These are phyloP conservation scores for Macrobrachium nipponense DNA, from an alignment of 1,140 invertebrate species.

Conservation along the genomic window DNA sequence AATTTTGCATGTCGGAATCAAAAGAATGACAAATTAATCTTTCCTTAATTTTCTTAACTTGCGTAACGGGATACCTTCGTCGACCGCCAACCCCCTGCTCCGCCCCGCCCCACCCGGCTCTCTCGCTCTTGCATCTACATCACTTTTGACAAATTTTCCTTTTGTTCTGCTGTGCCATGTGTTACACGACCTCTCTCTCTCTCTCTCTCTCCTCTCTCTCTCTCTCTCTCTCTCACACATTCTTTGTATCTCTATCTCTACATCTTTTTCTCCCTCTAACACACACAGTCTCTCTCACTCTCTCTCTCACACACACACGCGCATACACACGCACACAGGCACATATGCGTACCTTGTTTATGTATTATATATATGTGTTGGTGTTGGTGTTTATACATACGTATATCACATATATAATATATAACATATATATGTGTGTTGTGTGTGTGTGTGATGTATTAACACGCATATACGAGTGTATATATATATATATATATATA, in stretches of 20 bases:
- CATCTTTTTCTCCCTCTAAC: slow-evolving; percentile 7
- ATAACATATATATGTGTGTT: too few relatives aligned
- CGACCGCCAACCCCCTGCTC: not conserved
- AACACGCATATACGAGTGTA: not conserved
- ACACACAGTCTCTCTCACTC: not conserved
- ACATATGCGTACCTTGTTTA: not conserved
- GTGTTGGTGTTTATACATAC: not conserved
- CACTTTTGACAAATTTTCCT: too few relatives aligned
- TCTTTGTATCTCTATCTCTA: slow-evolving; percentile 21
- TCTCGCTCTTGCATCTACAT: not conserved
- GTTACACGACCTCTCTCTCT: slow-evolving; percentile 6
- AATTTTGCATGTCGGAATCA: too few relatives aligned
- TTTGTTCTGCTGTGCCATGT: too few relatives aligned
- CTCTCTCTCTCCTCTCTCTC: slow-evolving; percentile 31
- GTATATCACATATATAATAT: too few relatives aligned
- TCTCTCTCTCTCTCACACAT: slow-evolving; percentile 25
- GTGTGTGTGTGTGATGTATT: too few relatives aligned
- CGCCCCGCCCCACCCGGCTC: not conserved
- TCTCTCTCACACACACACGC: not conserved
- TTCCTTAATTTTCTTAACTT: too few relatives aligned
- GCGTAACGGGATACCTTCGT: not conserved
- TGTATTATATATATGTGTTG: not conserved
- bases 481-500: slow-evolving; percentile 3
- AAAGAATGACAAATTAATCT: too few relatives aligned
- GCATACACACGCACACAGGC: not conserved